These are phyloP conservation scores for Pogonophryne albipinna DNA, from an alignment of 2,797 vertebrate genomes.

Conservation along the genomic window DNA sequence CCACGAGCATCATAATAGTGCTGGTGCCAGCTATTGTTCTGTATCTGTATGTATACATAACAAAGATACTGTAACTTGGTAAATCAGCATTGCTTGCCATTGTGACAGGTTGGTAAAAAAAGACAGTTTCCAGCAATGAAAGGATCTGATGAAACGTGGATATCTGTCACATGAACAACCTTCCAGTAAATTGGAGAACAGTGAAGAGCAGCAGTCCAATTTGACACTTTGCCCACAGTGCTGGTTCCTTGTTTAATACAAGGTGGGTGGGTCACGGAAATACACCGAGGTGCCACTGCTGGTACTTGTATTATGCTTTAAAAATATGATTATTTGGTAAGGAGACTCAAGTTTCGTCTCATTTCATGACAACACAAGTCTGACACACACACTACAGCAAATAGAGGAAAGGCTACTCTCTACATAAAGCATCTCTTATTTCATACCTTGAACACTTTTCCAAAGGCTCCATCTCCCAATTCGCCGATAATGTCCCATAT, in stretches of 20 bases:
- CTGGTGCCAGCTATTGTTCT: not conserved
- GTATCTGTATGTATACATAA: not conserved
- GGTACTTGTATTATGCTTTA: not conserved
- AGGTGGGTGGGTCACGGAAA: slow-evolving; percentile 41
- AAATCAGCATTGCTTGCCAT: not conserved
- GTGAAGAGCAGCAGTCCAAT: not conserved
- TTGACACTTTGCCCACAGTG: slow-evolving; percentile 17
- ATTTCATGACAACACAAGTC: not conserved
- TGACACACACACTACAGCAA: not conserved
- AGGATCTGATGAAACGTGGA: not conserved
- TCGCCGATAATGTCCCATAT: slow-evolving; percentile 97
- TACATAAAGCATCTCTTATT: not conserved
- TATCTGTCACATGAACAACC: slow-evolving; percentile 1
- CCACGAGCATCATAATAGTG: not conserved
- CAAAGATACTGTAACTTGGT: too few species aligned
- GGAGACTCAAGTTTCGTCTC: not conserved
- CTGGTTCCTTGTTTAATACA: not conserved
- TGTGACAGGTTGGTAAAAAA: not conserved
- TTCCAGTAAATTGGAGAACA: not conserved
- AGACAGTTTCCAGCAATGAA: not conserved
- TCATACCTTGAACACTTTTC: slow-evolving; percentile 97
- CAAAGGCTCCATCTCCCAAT: slow-evolving; percentile 96
- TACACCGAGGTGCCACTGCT: slow-evolving; percentile 22
- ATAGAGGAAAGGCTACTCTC: not conserved
- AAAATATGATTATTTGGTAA: not conserved